Evolutionary conservation across 2,888 invertebrate genomes (phyloP).

Genomic region (Caenorhabditis sp.): DNA sequence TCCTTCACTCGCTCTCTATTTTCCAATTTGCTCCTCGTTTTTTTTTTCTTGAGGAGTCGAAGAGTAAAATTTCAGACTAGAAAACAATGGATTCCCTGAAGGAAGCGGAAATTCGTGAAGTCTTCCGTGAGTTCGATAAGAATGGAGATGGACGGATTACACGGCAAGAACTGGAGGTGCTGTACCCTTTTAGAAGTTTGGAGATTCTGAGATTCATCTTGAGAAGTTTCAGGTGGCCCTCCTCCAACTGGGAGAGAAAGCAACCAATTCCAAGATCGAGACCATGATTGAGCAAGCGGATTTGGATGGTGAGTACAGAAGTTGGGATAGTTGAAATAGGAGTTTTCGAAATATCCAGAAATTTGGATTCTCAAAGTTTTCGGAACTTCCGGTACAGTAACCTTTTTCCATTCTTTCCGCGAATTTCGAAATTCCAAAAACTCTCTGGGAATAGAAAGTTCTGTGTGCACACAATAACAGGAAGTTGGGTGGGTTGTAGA

Average conservation of each 20-base stretch:
- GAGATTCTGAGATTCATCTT: too few species aligned
- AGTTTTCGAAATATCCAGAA: too few species aligned
- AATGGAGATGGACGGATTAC: conserved; percentile 74
- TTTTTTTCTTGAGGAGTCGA: neutral
- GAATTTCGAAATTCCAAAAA: neutral
- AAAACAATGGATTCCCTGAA: conserved; percentile 70
- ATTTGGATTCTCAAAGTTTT: neutral
- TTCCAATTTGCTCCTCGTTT: conserved; percentile 7
- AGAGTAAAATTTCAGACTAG: conserved; percentile 1
- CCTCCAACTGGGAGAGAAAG: conserved; percentile 74
- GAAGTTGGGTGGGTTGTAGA: conserved; percentile 19
- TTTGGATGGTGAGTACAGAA: conserved; percentile 69
- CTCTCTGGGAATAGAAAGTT: conserved; percentile 12
- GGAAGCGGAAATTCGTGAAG: conserved; percentile 74
- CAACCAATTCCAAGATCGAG: conserved; percentile 71
- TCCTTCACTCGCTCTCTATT: conserved; percentile 1
- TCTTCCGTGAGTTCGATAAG: conserved; percentile 75
- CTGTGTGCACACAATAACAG: conserved; percentile 20
- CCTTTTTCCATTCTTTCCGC: too few species aligned
- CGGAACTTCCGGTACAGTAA: too few species aligned
- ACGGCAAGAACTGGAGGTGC: conserved; percentile 69
- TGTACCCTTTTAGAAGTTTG: neutral
- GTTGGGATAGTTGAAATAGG: too few species aligned
- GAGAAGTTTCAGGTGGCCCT: conserved; percentile 70
- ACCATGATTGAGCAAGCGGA: conserved; percentile 75